Conservation (phyloP, 1,140 invertebrate species). For the Psilanteris sp. region DNA sequence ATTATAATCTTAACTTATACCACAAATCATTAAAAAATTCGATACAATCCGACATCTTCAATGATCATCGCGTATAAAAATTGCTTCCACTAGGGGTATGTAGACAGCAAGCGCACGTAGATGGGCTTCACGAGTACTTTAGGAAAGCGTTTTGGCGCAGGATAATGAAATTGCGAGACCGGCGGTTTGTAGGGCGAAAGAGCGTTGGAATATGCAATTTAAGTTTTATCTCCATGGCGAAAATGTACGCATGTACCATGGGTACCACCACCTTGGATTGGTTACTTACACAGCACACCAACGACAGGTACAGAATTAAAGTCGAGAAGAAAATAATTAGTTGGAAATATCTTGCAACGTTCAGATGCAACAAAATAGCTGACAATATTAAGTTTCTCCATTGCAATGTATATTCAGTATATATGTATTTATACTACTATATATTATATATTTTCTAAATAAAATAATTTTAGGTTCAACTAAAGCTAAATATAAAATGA, state of each 20-base stretch:
- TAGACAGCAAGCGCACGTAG: slow-evolving; percentile 23
- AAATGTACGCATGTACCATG: slow-evolving; percentile 46
- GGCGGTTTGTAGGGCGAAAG: slow-evolving; percentile 47
- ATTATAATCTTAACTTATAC: too few relatives aligned
- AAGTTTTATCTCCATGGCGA: slow-evolving; percentile 59
- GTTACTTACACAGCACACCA: slow-evolving; percentile 52
- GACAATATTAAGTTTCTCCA: slow-evolving; percentile 46
- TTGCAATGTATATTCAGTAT: slow-evolving; percentile 25
- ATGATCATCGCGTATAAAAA: slow-evolving; percentile 47
- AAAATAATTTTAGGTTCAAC: slow-evolving; percentile 31
- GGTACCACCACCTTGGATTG: slow-evolving; percentile 46
- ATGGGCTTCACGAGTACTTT: slow-evolving; percentile 46
- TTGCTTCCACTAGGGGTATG: slow-evolving; percentile 34
- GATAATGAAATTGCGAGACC: slow-evolving; percentile 60
- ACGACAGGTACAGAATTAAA: slow-evolving; percentile 58
- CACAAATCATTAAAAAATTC: slow-evolving; percentile 16
- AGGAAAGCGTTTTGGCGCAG: slow-evolving; percentile 57
- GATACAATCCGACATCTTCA: slow-evolving; percentile 39
- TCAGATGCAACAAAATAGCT: slow-evolving; percentile 51
- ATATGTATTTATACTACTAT: slow-evolving; percentile 20
- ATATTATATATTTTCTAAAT: slow-evolving; percentile 22
- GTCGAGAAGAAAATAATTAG: slow-evolving; percentile 61
- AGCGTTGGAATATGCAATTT: slow-evolving; percentile 55
- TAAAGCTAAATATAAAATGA: slow-evolving; percentile 9
- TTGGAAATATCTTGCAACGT: slow-evolving; percentile 49